Evolutionary conservation across 2,797 vertebrate genomes (phyloP).

Genomic region (Phoxinus dragarum): DNA sequence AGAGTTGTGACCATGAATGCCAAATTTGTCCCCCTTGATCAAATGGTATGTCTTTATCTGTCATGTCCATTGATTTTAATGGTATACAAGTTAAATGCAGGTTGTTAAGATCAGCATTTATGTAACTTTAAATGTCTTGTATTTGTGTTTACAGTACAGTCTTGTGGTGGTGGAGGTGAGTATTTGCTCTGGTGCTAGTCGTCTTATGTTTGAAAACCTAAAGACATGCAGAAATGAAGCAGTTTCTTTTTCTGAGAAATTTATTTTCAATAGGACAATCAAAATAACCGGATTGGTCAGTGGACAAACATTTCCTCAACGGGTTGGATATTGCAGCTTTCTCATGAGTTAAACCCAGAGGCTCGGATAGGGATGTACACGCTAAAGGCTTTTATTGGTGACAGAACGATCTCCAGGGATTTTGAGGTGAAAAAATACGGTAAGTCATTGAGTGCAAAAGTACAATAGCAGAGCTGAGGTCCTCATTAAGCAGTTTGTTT

Average conservation of each 20-base stretch:
- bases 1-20: too few species aligned
- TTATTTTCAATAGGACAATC: slow-evolving; percentile 34
- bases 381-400: too few species aligned
- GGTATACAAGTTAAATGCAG: slow-evolving; percentile 13
- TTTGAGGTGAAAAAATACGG: slow-evolving; percentile 55
- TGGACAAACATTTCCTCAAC: too few species aligned
- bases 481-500: background rate
- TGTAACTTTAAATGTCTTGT: too few species aligned
- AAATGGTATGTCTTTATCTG: too few species aligned
- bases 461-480: background rate
- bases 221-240: too few species aligned
- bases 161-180: background rate
- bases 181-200: background rate
- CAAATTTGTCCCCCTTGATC: too few species aligned
- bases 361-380: too few species aligned
- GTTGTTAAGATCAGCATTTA: slow-evolving; percentile 12
- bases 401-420: accelerated
- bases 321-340: too few species aligned
- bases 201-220: too few species aligned
- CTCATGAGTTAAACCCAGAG: too few species aligned
- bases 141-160: background rate
- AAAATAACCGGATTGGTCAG: background rate
- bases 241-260: background rate
- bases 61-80: too few species aligned
- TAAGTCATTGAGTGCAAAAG: slow-evolving; percentile 4